Conservation (phyloP, 2,113 vertebrate genomes). For the Tringa solitaria region DNA sequence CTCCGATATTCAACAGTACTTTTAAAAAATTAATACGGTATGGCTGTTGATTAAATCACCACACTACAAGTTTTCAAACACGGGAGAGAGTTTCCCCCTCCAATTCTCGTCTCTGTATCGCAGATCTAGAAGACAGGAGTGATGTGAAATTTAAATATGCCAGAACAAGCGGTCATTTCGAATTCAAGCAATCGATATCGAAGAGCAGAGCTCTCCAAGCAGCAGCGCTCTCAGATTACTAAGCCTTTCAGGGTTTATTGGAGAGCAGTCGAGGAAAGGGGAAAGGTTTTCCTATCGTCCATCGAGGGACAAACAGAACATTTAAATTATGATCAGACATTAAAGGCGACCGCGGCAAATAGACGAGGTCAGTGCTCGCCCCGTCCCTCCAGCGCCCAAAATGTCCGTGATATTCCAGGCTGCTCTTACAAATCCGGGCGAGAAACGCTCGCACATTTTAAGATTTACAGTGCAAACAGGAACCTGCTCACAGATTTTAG, state of each 20-base stretch:
- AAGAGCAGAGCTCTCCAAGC: not conserved
- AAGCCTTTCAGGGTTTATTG: not conserved
- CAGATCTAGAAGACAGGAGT: not conserved
- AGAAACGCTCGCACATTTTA: fast-evolving
- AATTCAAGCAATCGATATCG: not conserved
- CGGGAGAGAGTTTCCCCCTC: not conserved
- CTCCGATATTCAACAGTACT: not conserved
- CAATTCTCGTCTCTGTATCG: not conserved
- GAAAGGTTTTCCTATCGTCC: not conserved
- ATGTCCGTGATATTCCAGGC: not conserved
- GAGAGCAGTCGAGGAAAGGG: not conserved
- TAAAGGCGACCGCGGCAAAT: not conserved
- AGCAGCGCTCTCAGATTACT: not conserved
- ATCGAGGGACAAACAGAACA: not conserved
- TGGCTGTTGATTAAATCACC: not conserved
- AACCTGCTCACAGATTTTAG: not conserved
- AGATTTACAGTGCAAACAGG: not conserved
- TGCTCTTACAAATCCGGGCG: not conserved
- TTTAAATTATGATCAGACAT: not conserved
- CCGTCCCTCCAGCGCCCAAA: not conserved
- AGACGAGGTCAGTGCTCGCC: fast-evolving
- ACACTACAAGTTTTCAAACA: not conserved
- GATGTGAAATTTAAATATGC: fast-evolving
- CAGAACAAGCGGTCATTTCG: not conserved
- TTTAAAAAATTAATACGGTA: not conserved